Conservation (phyloP, 23 tunicate genomes). For the Phallusia fumigata region DNA sequence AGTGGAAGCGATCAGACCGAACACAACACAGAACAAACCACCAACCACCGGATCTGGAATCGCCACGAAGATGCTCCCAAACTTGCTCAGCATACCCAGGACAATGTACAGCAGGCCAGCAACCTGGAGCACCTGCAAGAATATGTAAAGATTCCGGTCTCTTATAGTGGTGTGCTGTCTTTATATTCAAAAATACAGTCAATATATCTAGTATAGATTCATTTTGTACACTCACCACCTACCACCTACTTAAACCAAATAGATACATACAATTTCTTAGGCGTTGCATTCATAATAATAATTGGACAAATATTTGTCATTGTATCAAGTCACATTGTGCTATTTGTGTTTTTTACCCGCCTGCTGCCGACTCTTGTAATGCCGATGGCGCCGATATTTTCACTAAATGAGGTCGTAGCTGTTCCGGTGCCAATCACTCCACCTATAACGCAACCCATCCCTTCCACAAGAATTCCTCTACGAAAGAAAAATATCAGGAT, state of each 20-base stretch:
- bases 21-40: conserved; percentile 79
- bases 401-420: conserved; percentile 67
- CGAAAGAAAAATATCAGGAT: too few relatives aligned
- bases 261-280: too few relatives aligned
- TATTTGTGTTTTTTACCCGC: conserved; percentile 39
- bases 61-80: conserved; percentile 81
- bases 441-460: conserved; percentile 56
- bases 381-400: conserved; percentile 54
- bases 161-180: neutral
- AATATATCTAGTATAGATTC: too few relatives aligned
- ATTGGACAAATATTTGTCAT: too few relatives aligned
- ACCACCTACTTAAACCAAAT: too few relatives aligned
- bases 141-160: neutral
- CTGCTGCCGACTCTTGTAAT: conserved; percentile 60
- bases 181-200: too few relatives aligned
- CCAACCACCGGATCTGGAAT: conserved; percentile 96
- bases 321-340: too few relatives aligned
- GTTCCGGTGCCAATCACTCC: conserved; percentile 57
- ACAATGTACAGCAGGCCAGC: conserved; percentile 55
- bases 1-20: conserved; percentile 81
- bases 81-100: conserved; percentile 71
- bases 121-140: conserved; percentile 72
- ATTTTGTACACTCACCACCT: too few relatives aligned
- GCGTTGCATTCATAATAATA: too few relatives aligned
- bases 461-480: conserved; percentile 70